phyloP scores from a whole-genome alignment of 2,797 vertebrate genomes.

The Xiphorhynchus erythropygius region DNA sequence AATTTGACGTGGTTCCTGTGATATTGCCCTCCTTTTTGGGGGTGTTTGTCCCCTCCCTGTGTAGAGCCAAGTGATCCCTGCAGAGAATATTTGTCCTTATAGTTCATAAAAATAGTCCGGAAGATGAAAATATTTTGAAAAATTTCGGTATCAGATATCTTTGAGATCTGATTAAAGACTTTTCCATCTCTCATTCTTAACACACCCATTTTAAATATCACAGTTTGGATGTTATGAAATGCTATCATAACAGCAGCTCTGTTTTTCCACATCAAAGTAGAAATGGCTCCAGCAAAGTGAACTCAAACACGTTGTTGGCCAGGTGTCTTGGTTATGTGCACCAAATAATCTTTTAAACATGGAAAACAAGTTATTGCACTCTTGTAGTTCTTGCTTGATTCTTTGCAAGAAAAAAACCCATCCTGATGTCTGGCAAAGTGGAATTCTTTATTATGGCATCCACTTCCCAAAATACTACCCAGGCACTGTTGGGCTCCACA shows the following conservation, averaged over 20 bases:
- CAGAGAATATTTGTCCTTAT: conserved; percentile 37
- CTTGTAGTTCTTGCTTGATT: neutral
- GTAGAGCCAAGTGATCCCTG: neutral
- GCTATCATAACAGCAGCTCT: conserved; percentile 6
- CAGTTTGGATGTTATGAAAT: neutral
- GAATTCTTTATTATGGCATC: neutral
- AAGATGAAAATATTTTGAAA: conserved; percentile 61
- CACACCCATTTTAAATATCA: conserved; percentile 24
- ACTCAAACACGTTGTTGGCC: neutral
- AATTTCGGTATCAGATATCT: conserved; percentile 16
- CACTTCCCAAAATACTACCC: neutral
- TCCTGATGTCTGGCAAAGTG: neutral
- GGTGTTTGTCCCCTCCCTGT: neutral
- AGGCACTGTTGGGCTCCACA: neutral
- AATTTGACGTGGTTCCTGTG: neutral
- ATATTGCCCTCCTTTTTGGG: neutral
- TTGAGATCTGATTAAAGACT: conserved; percentile 10
- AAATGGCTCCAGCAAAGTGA: neutral
- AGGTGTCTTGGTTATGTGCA: neutral
- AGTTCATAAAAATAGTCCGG: conserved; percentile 39
- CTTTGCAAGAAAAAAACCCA: neutral
- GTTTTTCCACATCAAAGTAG: neutral
- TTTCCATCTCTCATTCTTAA: conserved; percentile 7
- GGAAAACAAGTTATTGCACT: neutral
- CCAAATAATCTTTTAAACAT: neutral